Base-by-base conservation (phyloP, 1,140 invertebrate genomes). In the Brachionus koreanus region DNA sequence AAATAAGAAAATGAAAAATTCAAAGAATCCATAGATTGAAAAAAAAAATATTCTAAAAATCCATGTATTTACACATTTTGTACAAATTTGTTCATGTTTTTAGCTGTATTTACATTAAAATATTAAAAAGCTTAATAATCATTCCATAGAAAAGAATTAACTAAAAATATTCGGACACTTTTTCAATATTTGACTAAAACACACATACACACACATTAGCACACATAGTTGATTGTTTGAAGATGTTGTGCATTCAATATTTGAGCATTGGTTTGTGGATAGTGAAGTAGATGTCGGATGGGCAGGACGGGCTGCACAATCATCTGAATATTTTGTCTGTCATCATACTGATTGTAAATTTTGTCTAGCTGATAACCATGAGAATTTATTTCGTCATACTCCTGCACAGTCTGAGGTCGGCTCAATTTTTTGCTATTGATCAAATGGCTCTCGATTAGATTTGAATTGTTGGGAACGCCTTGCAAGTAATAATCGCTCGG, bases 31-130 rank as follows among this genome's bases (percentile, higher is more conserved):
- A 19, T 37, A 1, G 16, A 33, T 69, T 19, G 19, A 25, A 74
- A 74, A 46, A 25, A 23, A 23, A 46, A 42, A 9, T 74, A 39
- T 74, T 25, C 39, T 16, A 72, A 74, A 46, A 74, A 74, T 74
- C 25, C 33, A 29, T 35, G 43, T 74, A 74, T 74, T 74, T 74
- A 74, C 69, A 74, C 37, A 72, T 72, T 72, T 72, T 74, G 37
- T 74, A 74, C 69, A 74, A 74, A 74, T 74, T 74, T 74, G 37
- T 74, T 74, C 42, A 69, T 69, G 65, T 43, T 37, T 65, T 29
- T 33, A 23, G 33, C 12, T 19, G 37, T 69, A 69, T 69, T 37
- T 69, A 69, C 65, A 69, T 37, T 35, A 65, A 65, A 65, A 49
- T 49, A 49, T 49, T 16, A 16, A 63, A 63, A 63, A 29, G 25